Base-by-base conservation (phyloP, 2,797 vertebrate genomes). In the Clarias platycephalus region DNA sequence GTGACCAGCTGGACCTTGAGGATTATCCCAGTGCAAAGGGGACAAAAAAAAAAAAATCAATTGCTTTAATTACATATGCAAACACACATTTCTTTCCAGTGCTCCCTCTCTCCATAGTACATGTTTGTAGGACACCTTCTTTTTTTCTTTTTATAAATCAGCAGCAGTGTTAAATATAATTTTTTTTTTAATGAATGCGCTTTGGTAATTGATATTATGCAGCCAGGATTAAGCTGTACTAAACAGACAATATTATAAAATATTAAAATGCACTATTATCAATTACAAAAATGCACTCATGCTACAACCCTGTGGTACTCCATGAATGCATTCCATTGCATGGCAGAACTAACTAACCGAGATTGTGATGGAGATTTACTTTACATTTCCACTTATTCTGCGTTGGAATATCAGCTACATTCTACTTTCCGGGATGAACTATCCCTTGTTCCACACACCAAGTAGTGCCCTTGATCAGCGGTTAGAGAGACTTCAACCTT, bases 11-110 rank as follows among this genome's bases (percentile, higher is more conserved):
- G 94, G 94, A 93, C 92, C 91, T 86, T 88, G 92, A 86, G 92
- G 94, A 95, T 95, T 94, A 95, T 95, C 94, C 92, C 90, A 91
- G 87, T 74, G 87, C 62, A 91, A 91, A 62, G 26, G 66, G 24
- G 34, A 9, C 40, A 44, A 44, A 9, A 92, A 91, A 9, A 92
- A 91, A 92, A 92, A 92, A 90, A 91, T 92, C 91, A 94, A 93
- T 95, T 93, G 91, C 93, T 94, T 95, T 95, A 95, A 95, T 95
- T 95, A 94, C 90, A 91, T 89, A 92, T 89, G 90, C 91, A 91
- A 89, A 84, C 78, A 71, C 79, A 79, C 77, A 22, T 62, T 79
- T 79, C 20, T 77, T 18, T 15, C 20, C 55, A 58, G 26, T 9
- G 53, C 16, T 13, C 16, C 53, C 70, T 81, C 60, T 87, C 85